A percentile compares a stretch with the other conserved stretches of the same genome.
phyloP scores from a whole-genome alignment of 2,113 vertebrate species.

The Cyphomyrus plagiostoma region DNA sequence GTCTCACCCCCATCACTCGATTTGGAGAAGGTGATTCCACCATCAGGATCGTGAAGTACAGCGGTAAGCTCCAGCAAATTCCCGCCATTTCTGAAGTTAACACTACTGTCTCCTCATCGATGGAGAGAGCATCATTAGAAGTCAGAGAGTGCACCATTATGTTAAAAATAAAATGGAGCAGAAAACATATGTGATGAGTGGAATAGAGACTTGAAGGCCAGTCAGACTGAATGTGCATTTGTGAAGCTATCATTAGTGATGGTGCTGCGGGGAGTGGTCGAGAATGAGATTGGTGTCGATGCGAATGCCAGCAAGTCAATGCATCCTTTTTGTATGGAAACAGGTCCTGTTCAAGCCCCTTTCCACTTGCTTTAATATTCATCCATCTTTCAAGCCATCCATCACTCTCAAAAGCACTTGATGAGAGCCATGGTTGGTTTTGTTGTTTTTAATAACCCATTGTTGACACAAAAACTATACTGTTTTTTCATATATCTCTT shows the following conservation, averaged over 20 bases:
- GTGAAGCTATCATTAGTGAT: background rate
- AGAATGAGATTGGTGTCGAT: background rate
- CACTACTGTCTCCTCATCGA: background rate
- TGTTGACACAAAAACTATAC: background rate
- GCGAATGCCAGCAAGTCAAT: background rate
- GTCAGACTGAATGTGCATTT: background rate
- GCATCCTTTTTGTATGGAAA: background rate
- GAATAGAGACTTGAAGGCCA: background rate
- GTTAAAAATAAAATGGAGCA: too few species aligned
- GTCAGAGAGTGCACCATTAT: background rate
- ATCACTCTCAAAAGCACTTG: background rate
- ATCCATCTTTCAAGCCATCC: background rate
- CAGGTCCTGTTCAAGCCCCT: background rate
- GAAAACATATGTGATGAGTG: background rate
- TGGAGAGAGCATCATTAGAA: background rate
- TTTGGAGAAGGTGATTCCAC: conserved; percentile 94
- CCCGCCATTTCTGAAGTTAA: background rate
- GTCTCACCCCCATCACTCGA: conserved; percentile 88
- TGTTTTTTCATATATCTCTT: background rate
- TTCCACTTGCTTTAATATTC: background rate
- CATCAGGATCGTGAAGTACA: conserved; percentile 92
- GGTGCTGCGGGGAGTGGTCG: background rate
- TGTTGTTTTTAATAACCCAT: background rate
- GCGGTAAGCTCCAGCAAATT: conserved; percentile 63
- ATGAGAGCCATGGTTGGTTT: background rate